Evolutionary conservation across 2,888 invertebrate species (phyloP), one percentile per base, ranked within the genome.

Genomic region (Aplocera efformata): DNA sequence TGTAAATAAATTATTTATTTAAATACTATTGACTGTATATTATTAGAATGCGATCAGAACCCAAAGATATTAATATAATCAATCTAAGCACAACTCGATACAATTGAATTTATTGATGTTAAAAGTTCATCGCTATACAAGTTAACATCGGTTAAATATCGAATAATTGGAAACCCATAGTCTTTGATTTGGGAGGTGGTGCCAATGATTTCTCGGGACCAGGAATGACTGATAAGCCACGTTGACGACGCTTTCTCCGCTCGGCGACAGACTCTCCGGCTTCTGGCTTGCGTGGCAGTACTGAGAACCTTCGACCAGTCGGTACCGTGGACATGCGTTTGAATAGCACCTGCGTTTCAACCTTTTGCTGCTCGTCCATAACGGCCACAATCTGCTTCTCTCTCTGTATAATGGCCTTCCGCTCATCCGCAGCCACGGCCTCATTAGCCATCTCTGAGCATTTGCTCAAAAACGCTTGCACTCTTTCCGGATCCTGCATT

Each of bases 241-340:
- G 77, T 48, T 88, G 86, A 17, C 61, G 63, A 6, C 71, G 72
- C 27, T 51, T 68, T 34, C 65, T 71, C 10, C 85, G 76, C 57
- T 79, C 86, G 3, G 75, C 54, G 1, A 34, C 53, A 1, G 38
- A 23, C 1, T 66, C 68, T 0, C 60, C 70, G 1, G 53, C 50
- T 25, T 68, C 68, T 1, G 69, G 53, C 51, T 79, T 76, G 10
- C 73, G 64, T 7, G 79, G 86, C 42, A 84, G 54, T 40, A 80
- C 86, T 8, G 79, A 72, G 61, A 81, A 84, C 13, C 79, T 72
- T 7, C 84, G 67, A 1, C 83, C 86, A 0, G 57, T 31, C 0
- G 84, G 88, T 24, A 85, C 77, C 0, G 69, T 76, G 7, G 85
- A 78, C 72, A 84, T 83, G 22, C 81, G 72, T 56, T 85, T 85